A percentile compares a stretch with the other conserved stretches of the same genome.
phyloP scores from a whole-genome alignment of 2,797 vertebrate genomes.

The Aselliscus stoliczkanus region DNA sequence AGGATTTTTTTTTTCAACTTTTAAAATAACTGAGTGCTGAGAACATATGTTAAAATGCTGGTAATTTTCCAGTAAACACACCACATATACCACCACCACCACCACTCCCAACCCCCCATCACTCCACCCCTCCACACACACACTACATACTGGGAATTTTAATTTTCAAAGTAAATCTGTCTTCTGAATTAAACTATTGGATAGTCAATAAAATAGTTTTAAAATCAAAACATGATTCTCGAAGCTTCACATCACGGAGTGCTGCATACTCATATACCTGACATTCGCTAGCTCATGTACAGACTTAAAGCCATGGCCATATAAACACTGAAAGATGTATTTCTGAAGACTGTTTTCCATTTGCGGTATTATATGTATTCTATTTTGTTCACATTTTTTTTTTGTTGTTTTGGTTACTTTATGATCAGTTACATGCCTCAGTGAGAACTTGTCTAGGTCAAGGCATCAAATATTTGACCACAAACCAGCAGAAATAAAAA shows the following conservation, averaged over 20 bases:
- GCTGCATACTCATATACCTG: fast-evolving
- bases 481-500: neutral
- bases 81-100: neutral
- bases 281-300: too few relatives aligned
- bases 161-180: neutral
- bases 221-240: neutral
- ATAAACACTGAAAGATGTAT: neutral
- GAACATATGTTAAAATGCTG: neutral
- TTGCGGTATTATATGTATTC: neutral
- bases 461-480: neutral
- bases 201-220: neutral
- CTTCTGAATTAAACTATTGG: neutral
- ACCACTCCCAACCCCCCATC: too few relatives aligned
- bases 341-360: neutral
- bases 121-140: neutral
- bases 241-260: neutral
- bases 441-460: neutral
- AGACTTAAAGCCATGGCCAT: neutral
- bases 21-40: constrained; percentile 17
- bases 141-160: neutral
- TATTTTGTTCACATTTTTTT: neutral
- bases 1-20: neutral
- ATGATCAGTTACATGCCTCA: neutral
- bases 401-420: neutral
- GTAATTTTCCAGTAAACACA: neutral